Evolutionary conservation across 2,797 vertebrate species (phyloP).

Genomic region (Phylloscopus collybita): DNA sequence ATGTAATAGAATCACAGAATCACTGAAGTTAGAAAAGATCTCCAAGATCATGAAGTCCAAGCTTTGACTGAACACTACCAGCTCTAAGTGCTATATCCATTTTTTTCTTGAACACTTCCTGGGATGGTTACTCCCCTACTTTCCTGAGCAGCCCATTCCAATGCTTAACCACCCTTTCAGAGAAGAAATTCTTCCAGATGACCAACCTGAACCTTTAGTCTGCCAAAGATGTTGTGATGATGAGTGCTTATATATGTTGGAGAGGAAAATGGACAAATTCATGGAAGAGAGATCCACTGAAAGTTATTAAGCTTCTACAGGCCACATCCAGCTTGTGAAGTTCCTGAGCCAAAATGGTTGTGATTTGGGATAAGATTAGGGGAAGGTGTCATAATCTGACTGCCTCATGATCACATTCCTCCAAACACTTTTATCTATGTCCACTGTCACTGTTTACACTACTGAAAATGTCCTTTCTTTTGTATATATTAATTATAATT

Average conservation of each 20-base stretch:
- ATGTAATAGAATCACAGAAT: not conserved
- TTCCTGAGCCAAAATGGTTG: not conserved
- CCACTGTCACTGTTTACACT: not conserved
- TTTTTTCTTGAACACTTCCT: fast-evolving
- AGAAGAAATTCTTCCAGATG: not conserved
- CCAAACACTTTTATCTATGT: not conserved
- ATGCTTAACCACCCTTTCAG: not conserved
- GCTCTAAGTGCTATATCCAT: not conserved
- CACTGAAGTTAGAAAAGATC: not conserved
- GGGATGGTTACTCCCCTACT: not conserved
- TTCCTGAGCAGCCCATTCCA: not conserved
- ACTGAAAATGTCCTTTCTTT: not conserved
- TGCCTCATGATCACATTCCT: not conserved
- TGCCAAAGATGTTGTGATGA: not conserved
- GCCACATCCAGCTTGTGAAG: not conserved
- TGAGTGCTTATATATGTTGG: not conserved
- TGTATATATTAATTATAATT: not conserved
- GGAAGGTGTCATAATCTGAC: not conserved
- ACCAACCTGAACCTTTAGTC: not conserved
- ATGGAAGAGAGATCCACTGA: not conserved
- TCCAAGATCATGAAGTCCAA: not conserved
- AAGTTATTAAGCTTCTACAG: not conserved
- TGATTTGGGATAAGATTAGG: not conserved
- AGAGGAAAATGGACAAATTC: not conserved
- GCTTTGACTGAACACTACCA: not conserved